A percentile compares a stretch with the other conserved stretches of the same genome.
These are phyloP conservation scores for Canis aureus DNA, from an alignment of 2,113 vertebrate species.

Conservation along the genomic window DNA sequence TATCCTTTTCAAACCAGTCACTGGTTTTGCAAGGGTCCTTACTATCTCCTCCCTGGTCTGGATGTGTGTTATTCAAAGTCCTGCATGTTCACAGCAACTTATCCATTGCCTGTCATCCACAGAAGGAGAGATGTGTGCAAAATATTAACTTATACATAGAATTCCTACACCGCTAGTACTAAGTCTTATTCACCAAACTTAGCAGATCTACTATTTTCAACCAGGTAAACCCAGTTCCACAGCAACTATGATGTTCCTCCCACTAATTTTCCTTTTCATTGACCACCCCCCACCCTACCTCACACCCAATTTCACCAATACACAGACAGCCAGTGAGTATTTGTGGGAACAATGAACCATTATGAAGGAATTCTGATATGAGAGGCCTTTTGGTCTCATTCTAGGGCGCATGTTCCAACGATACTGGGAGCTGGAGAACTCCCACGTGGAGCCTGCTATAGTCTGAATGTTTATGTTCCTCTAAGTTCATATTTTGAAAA, in stretches of 20 bases:
- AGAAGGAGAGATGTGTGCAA: not conserved
- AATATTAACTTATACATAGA: not conserved
- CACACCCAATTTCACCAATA: not conserved
- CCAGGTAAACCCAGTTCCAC: not conserved
- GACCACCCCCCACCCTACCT: rapidly evolving
- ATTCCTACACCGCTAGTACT: not conserved
- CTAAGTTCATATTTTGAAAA: not conserved
- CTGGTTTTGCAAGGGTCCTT: not conserved
- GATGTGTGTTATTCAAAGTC: not conserved
- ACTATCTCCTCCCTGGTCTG: not conserved
- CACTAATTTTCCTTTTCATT: not conserved
- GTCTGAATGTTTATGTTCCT: not conserved
- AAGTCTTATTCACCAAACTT: not conserved
- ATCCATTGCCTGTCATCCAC: not conserved
- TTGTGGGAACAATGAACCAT: not conserved
- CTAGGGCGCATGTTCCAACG: not conserved
- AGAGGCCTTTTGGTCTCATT: not conserved
- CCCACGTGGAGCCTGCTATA: not conserved
- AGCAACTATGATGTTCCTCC: not conserved
- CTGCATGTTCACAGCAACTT: not conserved
- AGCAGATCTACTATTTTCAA: not conserved
- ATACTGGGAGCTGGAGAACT: not conserved
- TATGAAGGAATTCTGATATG: not conserved
- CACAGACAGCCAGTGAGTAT: not conserved
- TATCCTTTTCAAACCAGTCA: not conserved